Percentiles rank a stretch among this genome's conserved stretches.
Conservation (phyloP, 2,797 vertebrate species). For the Cetoscarus ocellatus region DNA sequence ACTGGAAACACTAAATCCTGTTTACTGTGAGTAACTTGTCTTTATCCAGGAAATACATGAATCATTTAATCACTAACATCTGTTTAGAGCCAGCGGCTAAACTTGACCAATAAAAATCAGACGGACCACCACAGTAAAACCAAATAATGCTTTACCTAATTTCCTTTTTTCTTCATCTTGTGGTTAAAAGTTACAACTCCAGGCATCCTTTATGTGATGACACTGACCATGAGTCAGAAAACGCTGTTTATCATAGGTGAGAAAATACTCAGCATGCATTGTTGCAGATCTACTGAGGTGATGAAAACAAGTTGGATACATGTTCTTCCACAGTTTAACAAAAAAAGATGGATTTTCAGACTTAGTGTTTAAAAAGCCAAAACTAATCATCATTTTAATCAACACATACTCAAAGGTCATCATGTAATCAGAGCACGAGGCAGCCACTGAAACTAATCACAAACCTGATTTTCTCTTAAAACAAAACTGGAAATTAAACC, state of each 20-base stretch:
- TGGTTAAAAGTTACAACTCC: slow-evolving; percentile 27
- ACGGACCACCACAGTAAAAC: slow-evolving; percentile 13
- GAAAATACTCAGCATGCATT: slow-evolving; percentile 21
- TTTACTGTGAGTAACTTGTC: slow-evolving; percentile 31
- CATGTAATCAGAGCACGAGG: slow-evolving; percentile 45
- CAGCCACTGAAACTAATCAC: slow-evolving; percentile 45
- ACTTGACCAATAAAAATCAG: slow-evolving; percentile 54
- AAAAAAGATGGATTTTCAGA: slow-evolving; percentile 6
- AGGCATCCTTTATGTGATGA: slow-evolving; percentile 22
- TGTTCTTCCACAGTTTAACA: neutral
- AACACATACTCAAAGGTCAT: slow-evolving; percentile 27
- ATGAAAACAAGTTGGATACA: slow-evolving; percentile 24
- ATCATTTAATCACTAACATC: slow-evolving; percentile 68
- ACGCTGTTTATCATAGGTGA: slow-evolving; percentile 26
- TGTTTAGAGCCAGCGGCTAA: slow-evolving; percentile 46
- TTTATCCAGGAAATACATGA: slow-evolving; percentile 62
- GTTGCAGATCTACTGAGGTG: slow-evolving; percentile 10
- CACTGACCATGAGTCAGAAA: slow-evolving; percentile 40
- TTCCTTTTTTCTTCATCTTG: slow-evolving; percentile 28
- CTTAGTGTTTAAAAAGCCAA: slow-evolving; percentile 14
- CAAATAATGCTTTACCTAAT: slow-evolving; percentile 50
- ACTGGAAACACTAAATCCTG: slow-evolving; percentile 15
- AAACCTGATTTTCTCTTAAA: slow-evolving; percentile 41
- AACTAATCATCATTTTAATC: slow-evolving; percentile 46
- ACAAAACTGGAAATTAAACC: slow-evolving; percentile 34